Evolutionary conservation across 2,888 invertebrate species (phyloP).

Genomic region (Drosophila melanosoma): DNA sequence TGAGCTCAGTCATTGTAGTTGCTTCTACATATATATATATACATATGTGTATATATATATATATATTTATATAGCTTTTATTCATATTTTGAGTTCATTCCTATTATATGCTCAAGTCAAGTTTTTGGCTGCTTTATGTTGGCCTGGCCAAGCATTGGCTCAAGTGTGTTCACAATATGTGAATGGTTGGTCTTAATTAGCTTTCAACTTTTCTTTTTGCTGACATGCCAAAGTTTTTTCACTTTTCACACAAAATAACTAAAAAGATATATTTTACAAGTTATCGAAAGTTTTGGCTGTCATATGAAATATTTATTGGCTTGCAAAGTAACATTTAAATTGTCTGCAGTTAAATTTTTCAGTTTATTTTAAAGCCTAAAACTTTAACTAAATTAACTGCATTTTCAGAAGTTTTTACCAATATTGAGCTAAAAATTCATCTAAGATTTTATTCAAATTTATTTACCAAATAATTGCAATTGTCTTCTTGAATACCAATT

Average conservation of each 20-base stretch:
- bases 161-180: slow-evolving; percentile 7
- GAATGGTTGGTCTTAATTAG: slow-evolving; percentile 40
- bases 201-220: slow-evolving; percentile 24
- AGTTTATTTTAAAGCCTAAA: not conserved
- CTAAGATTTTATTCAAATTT: not conserved
- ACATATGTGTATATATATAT: slow-evolving; percentile 2
- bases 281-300: not conserved
- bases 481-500: not conserved
- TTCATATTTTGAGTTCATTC: slow-evolving; percentile 39
- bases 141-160: slow-evolving; percentile 4
- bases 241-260: slow-evolving; percentile 6
- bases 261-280: not conserved
- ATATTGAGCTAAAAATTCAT: not conserved
- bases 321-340: not conserved
- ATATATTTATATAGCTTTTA: not conserved
- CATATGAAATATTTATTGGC: slow-evolving; percentile 13
- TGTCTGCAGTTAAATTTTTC: not conserved
- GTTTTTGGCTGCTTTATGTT: slow-evolving; percentile 12
- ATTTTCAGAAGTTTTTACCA: not conserved
- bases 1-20: slow-evolving; percentile 39
- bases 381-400: not conserved
- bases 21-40: slow-evolving; percentile 22
- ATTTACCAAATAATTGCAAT: too few relatives aligned
- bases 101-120: slow-evolving; percentile 22
- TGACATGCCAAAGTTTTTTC: not conserved